Percentiles rank a stretch among this genome's conserved stretches.
Conservation (phyloP, 2,113 vertebrate species). For the Pterocles burchelli region DNA sequence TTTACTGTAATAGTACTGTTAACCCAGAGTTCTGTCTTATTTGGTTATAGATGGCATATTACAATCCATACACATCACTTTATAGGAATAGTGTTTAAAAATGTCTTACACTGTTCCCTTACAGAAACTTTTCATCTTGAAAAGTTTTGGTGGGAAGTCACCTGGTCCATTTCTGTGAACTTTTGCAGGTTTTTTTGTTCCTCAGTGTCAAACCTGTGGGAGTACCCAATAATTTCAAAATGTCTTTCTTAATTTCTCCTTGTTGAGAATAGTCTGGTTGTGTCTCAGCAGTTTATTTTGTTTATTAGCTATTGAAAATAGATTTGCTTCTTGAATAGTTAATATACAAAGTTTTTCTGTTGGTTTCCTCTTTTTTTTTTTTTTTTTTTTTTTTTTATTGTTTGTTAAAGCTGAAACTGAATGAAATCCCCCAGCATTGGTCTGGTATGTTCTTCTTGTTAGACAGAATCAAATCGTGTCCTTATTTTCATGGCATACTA, state of each 20-base stretch:
- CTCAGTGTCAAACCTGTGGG: not conserved
- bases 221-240: not conserved
- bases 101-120: not conserved
- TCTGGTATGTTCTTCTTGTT: not conserved
- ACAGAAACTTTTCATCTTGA: not conserved
- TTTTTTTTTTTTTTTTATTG: not conserved
- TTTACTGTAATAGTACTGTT: not conserved
- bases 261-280: not conserved
- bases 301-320: not conserved
- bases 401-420: not conserved
- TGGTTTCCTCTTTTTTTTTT: not conserved
- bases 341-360: not conserved
- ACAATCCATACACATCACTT: not conserved
- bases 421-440: not conserved
- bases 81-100: not conserved
- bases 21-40: not conserved
- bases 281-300: not conserved
- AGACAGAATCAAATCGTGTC: not conserved
- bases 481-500: not conserved
- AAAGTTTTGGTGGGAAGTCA: not conserved
- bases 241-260: not conserved
- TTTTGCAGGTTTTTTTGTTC: not conserved
- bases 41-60: not conserved
- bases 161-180: not conserved
- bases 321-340: not conserved